Conservation (phyloP, 2,888 invertebrate species). For the Zeuzera pyrina region DNA sequence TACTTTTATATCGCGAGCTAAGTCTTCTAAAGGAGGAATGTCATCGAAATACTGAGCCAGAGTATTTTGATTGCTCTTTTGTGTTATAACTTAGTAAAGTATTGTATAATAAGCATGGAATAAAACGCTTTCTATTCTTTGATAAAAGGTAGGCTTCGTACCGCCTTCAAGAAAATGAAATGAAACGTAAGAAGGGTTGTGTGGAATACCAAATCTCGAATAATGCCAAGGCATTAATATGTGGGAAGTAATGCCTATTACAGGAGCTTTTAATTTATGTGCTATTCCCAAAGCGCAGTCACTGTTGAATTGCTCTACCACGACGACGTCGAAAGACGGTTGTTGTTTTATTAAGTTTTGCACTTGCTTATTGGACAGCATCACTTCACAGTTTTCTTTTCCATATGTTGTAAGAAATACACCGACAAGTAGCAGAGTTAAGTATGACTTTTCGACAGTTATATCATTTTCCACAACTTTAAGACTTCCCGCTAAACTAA, state of each 20-base stretch:
- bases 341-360: constrained; percentile 45
- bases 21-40: constrained; percentile 66
- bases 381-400: constrained; percentile 41
- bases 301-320: constrained; percentile 80
- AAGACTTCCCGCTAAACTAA: constrained; percentile 59
- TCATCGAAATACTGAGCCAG: constrained; percentile 57
- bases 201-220: constrained; percentile 70
- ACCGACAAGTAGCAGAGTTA: constrained; percentile 22
- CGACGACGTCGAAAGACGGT: constrained; percentile 76
- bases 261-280: constrained; percentile 75
- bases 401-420: constrained; percentile 28
- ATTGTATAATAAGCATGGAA: constrained; percentile 39
- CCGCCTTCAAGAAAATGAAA: constrained; percentile 63
- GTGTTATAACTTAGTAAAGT: constrained; percentile 30
- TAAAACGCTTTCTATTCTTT: constrained; percentile 46
- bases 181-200: constrained; percentile 73
- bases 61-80: constrained; percentile 38
- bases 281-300: constrained; percentile 80
- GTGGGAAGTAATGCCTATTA: constrained; percentile 72
- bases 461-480: constrained; percentile 29
- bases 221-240: constrained; percentile 76
- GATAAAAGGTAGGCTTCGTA: constrained; percentile 42
- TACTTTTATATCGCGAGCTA: constrained; percentile 69
- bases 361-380: constrained; percentile 43
- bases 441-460: constrained; percentile 31